These are phyloP conservation scores for Sparidentex hasta DNA, from an alignment of 2,797 vertebrate genomes.

Conservation along the genomic window DNA sequence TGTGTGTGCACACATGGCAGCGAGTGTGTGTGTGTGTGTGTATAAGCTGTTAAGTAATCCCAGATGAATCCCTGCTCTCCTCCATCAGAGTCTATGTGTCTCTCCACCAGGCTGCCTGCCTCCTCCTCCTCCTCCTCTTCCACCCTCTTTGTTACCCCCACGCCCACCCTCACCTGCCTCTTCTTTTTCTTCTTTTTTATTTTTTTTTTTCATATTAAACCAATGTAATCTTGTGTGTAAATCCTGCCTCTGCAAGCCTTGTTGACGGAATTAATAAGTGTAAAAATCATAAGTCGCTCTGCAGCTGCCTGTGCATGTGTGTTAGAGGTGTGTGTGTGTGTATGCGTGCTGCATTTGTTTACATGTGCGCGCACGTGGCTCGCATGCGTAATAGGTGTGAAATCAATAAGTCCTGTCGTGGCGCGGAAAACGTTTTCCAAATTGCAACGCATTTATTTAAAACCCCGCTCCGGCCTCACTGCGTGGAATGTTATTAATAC, in stretches of 20 bases:
- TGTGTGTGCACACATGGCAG: constrained; percentile 25
- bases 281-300: constrained; percentile 80
- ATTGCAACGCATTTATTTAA: constrained; percentile 78
- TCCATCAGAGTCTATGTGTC: constrained; percentile 78
- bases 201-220: constrained; percentile 69
- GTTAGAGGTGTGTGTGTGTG: constrained; percentile 33
- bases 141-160: constrained; percentile 61
- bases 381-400: constrained; percentile 80
- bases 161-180: constrained; percentile 43
- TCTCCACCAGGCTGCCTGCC: constrained; percentile 72
- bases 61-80: constrained; percentile 82
- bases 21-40: constrained; percentile 58
- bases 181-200: constrained; percentile 34
- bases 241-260: constrained; percentile 82
- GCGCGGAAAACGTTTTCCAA: constrained; percentile 66
- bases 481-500: constrained; percentile 75
- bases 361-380: constrained; percentile 71
- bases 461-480: constrained; percentile 55
- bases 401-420: constrained; percentile 81
- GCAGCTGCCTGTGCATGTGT: constrained; percentile 62
- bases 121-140: constrained; percentile 16
- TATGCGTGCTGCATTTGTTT: constrained; percentile 71
- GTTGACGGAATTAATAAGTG: constrained; percentile 84
- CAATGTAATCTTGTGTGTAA: constrained; percentile 84
- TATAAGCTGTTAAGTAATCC: constrained; percentile 86